Base-by-base conservation (phyloP, 1,140 invertebrate species). In the Hermetia illucens region DNA sequence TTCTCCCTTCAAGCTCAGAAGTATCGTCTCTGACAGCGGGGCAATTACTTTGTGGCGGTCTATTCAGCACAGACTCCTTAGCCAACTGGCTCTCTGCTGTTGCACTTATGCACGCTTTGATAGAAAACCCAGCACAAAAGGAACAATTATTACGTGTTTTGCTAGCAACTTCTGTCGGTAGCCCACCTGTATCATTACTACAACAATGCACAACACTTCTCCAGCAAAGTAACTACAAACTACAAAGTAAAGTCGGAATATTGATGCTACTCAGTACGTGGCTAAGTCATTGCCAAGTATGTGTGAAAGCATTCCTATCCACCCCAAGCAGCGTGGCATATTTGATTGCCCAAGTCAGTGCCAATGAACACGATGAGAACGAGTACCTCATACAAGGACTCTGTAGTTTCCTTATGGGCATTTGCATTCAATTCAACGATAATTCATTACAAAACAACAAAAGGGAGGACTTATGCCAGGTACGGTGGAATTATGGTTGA, bases 51-150 rank as follows among this genome's bases (percentile, higher is more conserved):
- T 97, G 92, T 56, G 82, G 84, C 15, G 91, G 94, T 1, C 64
- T 98, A 10, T 96, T 97, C 59, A 91, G 83, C 32, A 63, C 72
- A 0, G 93, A 98, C 58, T 66, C 84, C 13, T 63, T 93, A n/a
- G 92, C 85, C n/a, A 95, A 91, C 58, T 98, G 95, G 95, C 93
- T 96, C 63, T 85, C 89, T 1, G 72, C 91, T 0, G 82, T 97
- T 4, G 84, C 90, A 9, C 63, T 98, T 12, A 82, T 88, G 48
- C 88, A 98, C 51, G 77, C 79, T 1, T 63, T 98, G n/a, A 75
- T 90, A 2, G 88, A 94, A 41, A 93, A 92, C 58, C 68, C 74
- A 3, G 74, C 72, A 4, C 84, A 95, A 50, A 95, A 95, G 56
- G 90, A 96, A 52, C 82, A 93, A 53, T 58, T 98, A n/a, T 60